A percentile compares a stretch with the other conserved stretches of the same genome.
These are phyloP conservation scores for Diogma glabrata DNA, from an alignment of 2,888 invertebrate species.

Conservation along the genomic window DNA sequence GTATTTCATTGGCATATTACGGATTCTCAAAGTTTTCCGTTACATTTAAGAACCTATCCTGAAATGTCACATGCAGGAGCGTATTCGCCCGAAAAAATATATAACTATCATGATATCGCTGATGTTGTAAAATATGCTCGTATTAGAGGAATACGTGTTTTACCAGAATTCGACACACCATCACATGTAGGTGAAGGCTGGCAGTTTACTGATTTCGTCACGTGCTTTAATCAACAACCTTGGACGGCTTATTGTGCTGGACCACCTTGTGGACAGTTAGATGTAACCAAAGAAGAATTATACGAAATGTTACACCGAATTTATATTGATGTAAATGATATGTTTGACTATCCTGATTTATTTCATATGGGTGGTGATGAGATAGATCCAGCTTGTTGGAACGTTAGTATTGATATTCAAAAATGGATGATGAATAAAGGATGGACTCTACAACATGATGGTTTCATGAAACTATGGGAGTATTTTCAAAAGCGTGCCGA, in stretches of 20 bases:
- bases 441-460: slow-evolving; percentile 41
- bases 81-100: slow-evolving; percentile 54
- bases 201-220: slow-evolving; percentile 47
- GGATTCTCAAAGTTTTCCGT: slow-evolving; percentile 82
- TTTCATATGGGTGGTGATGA: slow-evolving; percentile 79
- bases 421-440: slow-evolving; percentile 48
- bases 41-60: slow-evolving; percentile 54
- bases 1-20: slow-evolving; percentile 84
- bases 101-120: slow-evolving; percentile 34
- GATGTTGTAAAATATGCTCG: slow-evolving; percentile 42
- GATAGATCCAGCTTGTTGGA: slow-evolving; percentile 56
- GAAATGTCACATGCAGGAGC: slow-evolving; percentile 57
- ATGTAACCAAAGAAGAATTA: slow-evolving; percentile 50
- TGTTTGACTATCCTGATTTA: slow-evolving; percentile 40
- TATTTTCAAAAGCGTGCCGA: slow-evolving; percentile 48
- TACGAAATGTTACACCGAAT: slow-evolving; percentile 52
- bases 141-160: slow-evolving; percentile 44
- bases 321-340: slow-evolving; percentile 52
- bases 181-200: slow-evolving; percentile 42
- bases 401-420: slow-evolving; percentile 47
- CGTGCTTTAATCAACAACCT: slow-evolving; percentile 51
- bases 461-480: slow-evolving; percentile 52
- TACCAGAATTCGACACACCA: slow-evolving; percentile 53
- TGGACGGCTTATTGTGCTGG: slow-evolving; percentile 55
- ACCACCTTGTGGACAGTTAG: slow-evolving; percentile 66